Evolutionary conservation across 1,140 invertebrate species (phyloP), one percentile per base, ranked within the genome.

Genomic region (Scaptomyza montana): DNA sequence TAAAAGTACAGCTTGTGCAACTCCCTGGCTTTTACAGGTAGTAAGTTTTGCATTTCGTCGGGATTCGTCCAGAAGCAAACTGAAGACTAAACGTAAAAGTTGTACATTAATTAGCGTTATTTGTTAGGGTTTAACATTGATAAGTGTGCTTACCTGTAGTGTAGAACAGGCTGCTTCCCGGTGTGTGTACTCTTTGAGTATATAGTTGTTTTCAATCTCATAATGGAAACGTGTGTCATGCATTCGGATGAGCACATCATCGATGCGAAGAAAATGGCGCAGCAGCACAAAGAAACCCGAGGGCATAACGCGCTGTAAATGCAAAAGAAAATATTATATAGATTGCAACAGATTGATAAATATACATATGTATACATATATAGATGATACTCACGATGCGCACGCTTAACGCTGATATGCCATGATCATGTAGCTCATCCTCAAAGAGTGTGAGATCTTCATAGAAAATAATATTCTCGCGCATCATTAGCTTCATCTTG

Each of bases 371-470:
- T 45, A 49, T 33, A 28, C 16, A 36, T 39, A 46, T 45, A 49
- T 33, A 28, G 36, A 36, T 19, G n/a, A 0, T n/a, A 93, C 95
- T 96, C 94, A 98, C 98, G 93, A 99, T 98, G 95, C 99, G 99
- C 0, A 98, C 97, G 77, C 95, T 96, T 75, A 95, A 94, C 53
- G 96, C 95, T 0, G 98, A 97, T 59, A 97, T 96, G 19, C 99
- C 99, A 94, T 99, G 98, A 93, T 99, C 99, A 91, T 99, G 98
- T 51, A 99, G 93, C 93, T 99, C 99, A 94, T 99, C 99, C 93
- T 99, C 99, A 93, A 97, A 99, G 2, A 99, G 93, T 21, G 96
- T 95, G 36, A 99, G 92, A 92, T 99, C 98, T 77, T 97, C 95
- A 93, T 98, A 99, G 92, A 99, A 99, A 0, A 98, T 92, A 66